A percentile compares a stretch with the other conserved stretches of the same genome.
Evolutionary conservation across 1,140 invertebrate genomes (phyloP).

Genomic region (Pararge aegeria): DNA sequence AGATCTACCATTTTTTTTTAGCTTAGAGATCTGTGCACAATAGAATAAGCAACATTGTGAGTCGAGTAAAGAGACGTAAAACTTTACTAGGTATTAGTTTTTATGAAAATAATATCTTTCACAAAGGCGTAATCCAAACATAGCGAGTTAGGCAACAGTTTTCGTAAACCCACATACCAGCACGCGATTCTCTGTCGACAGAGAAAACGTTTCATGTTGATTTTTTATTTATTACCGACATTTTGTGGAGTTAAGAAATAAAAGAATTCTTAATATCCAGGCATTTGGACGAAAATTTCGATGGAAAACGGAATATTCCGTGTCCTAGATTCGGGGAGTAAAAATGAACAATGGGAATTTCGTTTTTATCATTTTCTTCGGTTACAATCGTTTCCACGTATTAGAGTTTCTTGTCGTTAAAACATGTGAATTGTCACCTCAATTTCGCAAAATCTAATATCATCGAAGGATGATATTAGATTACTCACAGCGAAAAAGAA

Average conservation of each 20-base stretch:
- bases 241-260: slow-evolving; percentile 8
- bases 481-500: too few relatives aligned
- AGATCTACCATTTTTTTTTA: too few relatives aligned
- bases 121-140: slow-evolving; percentile 11
- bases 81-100: background rate
- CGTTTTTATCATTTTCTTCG: background rate
- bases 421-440: too few relatives aligned
- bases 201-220: slow-evolving; percentile 15
- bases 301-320: background rate
- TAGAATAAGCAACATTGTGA: background rate
- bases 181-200: slow-evolving; percentile 21
- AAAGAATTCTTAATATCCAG: slow-evolving; percentile 6
- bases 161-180: slow-evolving; percentile 15
- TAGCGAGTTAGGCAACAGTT: slow-evolving; percentile 16
- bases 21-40: too few relatives aligned
- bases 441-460: too few relatives aligned
- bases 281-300: slow-evolving; percentile 6
- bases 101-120: slow-evolving; percentile 5
- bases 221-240: slow-evolving; percentile 14
- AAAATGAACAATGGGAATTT: background rate
- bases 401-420: too few relatives aligned
- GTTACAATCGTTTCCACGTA: too few relatives aligned
- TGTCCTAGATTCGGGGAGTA: background rate
- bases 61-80: background rate
- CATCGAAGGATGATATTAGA: too few relatives aligned